Conservation (phyloP, 92 coral and sea anemone genomes). For the Porites divaricata region DNA sequence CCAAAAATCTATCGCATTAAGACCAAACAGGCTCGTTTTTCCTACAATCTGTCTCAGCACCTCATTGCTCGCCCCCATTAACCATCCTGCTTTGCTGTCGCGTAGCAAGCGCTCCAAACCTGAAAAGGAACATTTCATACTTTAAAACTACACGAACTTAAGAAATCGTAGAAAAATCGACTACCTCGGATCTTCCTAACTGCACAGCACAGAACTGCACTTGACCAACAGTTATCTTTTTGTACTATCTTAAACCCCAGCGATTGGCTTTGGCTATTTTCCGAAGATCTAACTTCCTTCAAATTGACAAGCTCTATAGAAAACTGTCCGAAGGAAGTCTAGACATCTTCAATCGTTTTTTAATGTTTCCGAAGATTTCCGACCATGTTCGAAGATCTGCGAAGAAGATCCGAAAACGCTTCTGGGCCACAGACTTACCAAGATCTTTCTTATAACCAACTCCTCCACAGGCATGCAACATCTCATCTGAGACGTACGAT, state of each 20-base stretch:
- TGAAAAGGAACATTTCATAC: background rate
- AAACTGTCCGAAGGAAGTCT: no score
- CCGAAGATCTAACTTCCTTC: no score
- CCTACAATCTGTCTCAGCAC: slow-evolving; percentile 65
- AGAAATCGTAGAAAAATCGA: background rate
- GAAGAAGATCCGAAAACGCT: no score
- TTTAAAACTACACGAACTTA: no score
- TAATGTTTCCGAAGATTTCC: no score
- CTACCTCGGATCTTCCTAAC: no score
- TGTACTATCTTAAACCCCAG: no score
- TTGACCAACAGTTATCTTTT: no score
- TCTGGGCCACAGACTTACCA: slow-evolving; percentile 39
- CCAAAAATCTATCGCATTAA: slow-evolving; percentile 62
- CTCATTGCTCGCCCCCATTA: slow-evolving; percentile 74
- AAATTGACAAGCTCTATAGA: no score
- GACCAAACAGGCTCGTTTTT: slow-evolving; percentile 68
- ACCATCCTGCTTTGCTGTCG: slow-evolving; percentile 75
- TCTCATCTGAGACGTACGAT: slow-evolving; percentile 57
- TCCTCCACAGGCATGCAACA: slow-evolving; percentile 77
- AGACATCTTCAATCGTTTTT: no score
- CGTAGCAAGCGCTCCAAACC: slow-evolving; percentile 66
- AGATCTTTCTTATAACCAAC: slow-evolving; percentile 74
- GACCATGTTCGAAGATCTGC: no score
- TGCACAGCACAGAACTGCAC: background rate
- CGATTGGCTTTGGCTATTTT: no score